Evolutionary conservation across 2,113 vertebrate genomes (phyloP), one percentile per base, ranked within the genome.

Genomic region (Engystomops pustulosus): DNA sequence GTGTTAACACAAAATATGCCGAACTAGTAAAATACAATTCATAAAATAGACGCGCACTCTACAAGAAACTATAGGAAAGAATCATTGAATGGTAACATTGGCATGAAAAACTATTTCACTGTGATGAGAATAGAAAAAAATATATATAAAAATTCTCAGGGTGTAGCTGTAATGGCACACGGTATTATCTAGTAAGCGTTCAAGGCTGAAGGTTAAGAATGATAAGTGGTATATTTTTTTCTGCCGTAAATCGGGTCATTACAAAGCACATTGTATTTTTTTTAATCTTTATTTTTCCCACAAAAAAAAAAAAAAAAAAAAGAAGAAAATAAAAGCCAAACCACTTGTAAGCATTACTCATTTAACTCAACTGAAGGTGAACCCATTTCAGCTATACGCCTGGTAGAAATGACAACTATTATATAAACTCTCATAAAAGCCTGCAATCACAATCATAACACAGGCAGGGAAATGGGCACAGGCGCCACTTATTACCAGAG

Each of bases 211-310:
- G 41, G 75, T 58, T 38, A 36, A 49, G 67, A 58, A 45, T 79
- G 53, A 79, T 65, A 79, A 44, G 77, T 47, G 58, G 23, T 65
- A 47, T 65, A 55, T 36, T 62, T 79, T 79, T 62, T 79, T 65
- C 77, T 79, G 58, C 51, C 25, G n/a, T 67, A 79, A n/a, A 79
- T 47, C 36, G n/a, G 58, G 58, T 62, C 38, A 62, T 45, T 79
- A 79, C 41, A 65, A 65, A 62, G 58, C 12, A 8, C 23, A 67
- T 79, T 67, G 20, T 47, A 27, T 65, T 32, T 65, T 60, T 10
- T n/a, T n/a, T n/a, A n/a, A n/a, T n/a, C n/a, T n/a, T n/a, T n/a
- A n/a, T n/a, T n/a, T n/a, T 17, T 17, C 2, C 14, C 2, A 17
- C 18, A 2, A 17, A 20, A 9, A 67, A 67, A 30, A 44, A 20